Percentiles rank a stretch among this genome's conserved stretches.
These are phyloP conservation scores for Dynastes tityus DNA, from an alignment of 2,888 invertebrate species.

Conservation along the genomic window DNA sequence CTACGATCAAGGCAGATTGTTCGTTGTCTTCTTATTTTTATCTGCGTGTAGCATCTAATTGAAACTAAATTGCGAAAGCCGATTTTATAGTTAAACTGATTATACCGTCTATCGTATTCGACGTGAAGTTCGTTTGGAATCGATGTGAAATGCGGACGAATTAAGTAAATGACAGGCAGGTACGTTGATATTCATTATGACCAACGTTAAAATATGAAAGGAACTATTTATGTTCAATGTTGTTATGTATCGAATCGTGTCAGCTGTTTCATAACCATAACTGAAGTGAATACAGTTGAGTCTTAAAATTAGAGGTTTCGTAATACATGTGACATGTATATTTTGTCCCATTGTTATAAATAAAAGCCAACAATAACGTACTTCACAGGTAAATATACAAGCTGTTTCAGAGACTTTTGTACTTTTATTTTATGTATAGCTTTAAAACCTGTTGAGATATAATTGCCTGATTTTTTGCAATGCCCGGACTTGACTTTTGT, in stretches of 20 bases:
- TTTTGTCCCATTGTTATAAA: not conserved
- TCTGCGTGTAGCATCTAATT: not conserved
- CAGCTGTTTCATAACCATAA: not conserved
- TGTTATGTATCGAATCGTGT: not conserved
- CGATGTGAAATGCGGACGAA: not conserved
- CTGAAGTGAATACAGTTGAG: not conserved
- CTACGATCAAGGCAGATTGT: not conserved
- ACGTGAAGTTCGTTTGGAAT: not conserved
- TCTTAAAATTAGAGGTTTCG: not conserved
- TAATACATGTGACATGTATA: not conserved
- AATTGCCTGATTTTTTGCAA: too few species aligned
- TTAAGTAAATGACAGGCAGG: not conserved
- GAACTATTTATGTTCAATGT: not conserved
- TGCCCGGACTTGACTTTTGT: too few species aligned
- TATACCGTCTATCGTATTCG: not conserved
- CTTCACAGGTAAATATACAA: too few species aligned
- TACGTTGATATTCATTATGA: not conserved
- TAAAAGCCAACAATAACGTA: too few species aligned
- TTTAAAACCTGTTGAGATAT: too few species aligned
- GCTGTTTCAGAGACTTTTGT: too few species aligned
- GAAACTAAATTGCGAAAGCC: constrained; percentile 1
- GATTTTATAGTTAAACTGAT: not conserved
- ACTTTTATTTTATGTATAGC: too few species aligned
- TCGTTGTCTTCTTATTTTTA: not conserved
- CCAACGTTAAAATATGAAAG: not conserved